Evolutionary conservation across 1,140 invertebrate genomes (phyloP).

Genomic region (Pseudomyrmex sp.): DNA sequence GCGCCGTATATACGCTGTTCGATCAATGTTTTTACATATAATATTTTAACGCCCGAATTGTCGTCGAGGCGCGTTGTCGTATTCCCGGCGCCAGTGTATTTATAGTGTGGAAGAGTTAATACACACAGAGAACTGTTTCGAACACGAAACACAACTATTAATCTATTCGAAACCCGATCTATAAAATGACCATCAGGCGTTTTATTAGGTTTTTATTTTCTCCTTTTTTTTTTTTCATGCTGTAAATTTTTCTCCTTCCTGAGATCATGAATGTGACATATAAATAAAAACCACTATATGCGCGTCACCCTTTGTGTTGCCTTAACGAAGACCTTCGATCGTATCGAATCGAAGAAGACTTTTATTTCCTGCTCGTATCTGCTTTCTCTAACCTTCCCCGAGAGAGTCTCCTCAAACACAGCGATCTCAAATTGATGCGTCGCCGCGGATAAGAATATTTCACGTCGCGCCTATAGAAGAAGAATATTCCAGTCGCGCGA

Average conservation of each 20-base stretch:
- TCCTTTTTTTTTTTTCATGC: background rate
- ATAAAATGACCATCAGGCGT: background rate
- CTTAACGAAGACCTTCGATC: slow-evolving; percentile 52
- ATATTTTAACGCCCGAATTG: slow-evolving; percentile 43
- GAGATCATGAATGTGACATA: background rate
- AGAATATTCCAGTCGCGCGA: slow-evolving; percentile 69
- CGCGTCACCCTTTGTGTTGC: background rate
- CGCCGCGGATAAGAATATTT: slow-evolving; percentile 54
- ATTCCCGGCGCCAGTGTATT: background rate
- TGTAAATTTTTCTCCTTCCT: background rate
- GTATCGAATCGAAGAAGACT: slow-evolving; percentile 49
- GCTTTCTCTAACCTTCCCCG: slow-evolving; percentile 25
- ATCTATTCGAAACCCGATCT: background rate
- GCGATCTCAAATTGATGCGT: slow-evolving; percentile 50
- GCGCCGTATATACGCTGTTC: background rate
- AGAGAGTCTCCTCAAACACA: background rate
- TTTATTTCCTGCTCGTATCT: slow-evolving; percentile 20
- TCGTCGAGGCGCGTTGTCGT: background rate
- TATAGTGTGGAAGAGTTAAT: too few relatives aligned
- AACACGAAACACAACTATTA: background rate
- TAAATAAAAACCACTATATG: slow-evolving; percentile 15
- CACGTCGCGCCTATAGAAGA: slow-evolving; percentile 49
- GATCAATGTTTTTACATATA: slow-evolving; percentile 42
- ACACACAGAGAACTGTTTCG: too few relatives aligned
- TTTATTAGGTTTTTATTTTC: slow-evolving; percentile 17